phyloP scores from a whole-genome alignment of 1,140 invertebrate species.

The Dreissena polymorpha region DNA sequence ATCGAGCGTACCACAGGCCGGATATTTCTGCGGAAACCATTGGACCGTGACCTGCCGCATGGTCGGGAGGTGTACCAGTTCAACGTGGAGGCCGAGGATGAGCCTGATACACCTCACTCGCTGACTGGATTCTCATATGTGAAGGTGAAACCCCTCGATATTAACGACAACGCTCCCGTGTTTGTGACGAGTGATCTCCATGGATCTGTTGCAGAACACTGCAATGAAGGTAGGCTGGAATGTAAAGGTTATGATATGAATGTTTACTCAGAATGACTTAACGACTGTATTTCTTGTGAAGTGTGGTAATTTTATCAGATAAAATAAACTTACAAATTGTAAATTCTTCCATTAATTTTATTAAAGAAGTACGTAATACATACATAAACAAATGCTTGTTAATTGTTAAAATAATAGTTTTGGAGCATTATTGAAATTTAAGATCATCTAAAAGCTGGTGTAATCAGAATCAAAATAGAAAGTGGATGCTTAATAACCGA shows the following conservation, averaged over 20 bases:
- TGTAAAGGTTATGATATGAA: neutral
- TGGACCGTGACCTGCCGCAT: slow-evolving; percentile 98
- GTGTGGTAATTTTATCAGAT: too few species aligned
- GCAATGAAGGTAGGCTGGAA: slow-evolving; percentile 60
- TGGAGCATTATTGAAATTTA: too few species aligned
- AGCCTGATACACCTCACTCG: slow-evolving; percentile 86
- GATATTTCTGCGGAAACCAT: slow-evolving; percentile 84
- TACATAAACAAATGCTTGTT: too few species aligned
- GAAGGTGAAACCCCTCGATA: slow-evolving; percentile 97
- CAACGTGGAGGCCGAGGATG: slow-evolving; percentile 98
- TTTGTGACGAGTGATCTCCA: slow-evolving; percentile 82
- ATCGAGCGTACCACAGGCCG: slow-evolving; percentile 92
- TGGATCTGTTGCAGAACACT: slow-evolving; percentile 73
- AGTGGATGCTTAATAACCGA: too few species aligned
- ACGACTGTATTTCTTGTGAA: neutral
- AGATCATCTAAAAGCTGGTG: too few species aligned
- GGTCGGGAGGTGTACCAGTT: slow-evolving; percentile 98
- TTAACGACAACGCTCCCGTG: slow-evolving; percentile 98
- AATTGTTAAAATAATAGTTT: too few species aligned
- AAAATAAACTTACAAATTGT: too few species aligned
- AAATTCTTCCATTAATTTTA: too few species aligned
- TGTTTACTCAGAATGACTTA: neutral
- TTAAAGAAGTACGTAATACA: too few species aligned
- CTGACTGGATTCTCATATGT: slow-evolving; percentile 98
- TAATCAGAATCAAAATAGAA: too few species aligned